Conservation (phyloP, 2,113 vertebrate genomes). For the Epinephelus fuscoguttatus region DNA sequence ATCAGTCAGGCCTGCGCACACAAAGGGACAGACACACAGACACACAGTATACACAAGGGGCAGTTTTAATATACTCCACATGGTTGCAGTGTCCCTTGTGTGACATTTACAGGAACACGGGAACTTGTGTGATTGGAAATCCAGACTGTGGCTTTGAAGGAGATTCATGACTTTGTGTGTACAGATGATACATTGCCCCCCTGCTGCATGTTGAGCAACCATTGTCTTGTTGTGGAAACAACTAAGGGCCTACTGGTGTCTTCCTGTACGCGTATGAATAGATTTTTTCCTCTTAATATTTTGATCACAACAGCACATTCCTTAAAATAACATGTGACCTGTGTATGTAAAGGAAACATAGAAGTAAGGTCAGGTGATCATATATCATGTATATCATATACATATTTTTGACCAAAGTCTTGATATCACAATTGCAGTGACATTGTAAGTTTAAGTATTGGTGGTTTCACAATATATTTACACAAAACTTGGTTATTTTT, state of each 20-base stretch:
- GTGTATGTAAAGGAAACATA: neutral
- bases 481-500: too few species aligned
- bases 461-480: too few species aligned
- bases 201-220: neutral
- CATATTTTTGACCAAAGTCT: too few species aligned
- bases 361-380: neutral
- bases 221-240: conserved; percentile 53
- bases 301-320: neutral
- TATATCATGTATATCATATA: too few species aligned
- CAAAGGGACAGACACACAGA: conserved; percentile 21
- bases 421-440: too few species aligned
- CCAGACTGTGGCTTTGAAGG: conserved; percentile 65
- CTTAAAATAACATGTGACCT: neutral
- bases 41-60: conserved; percentile 9
- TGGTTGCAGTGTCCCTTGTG: conserved; percentile 55
- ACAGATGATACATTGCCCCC: conserved; percentile 18
- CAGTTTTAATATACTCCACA: conserved; percentile 60
- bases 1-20: conserved; percentile 13
- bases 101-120: conserved; percentile 65
- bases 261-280: neutral
- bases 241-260: conserved; percentile 18
- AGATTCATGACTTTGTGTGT: conserved; percentile 40
- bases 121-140: conserved; percentile 57
- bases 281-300: neutral
- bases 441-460: too few species aligned